Evolutionary conservation across 1,140 invertebrate species (phyloP).

Genomic region (Drosophila tani): DNA sequence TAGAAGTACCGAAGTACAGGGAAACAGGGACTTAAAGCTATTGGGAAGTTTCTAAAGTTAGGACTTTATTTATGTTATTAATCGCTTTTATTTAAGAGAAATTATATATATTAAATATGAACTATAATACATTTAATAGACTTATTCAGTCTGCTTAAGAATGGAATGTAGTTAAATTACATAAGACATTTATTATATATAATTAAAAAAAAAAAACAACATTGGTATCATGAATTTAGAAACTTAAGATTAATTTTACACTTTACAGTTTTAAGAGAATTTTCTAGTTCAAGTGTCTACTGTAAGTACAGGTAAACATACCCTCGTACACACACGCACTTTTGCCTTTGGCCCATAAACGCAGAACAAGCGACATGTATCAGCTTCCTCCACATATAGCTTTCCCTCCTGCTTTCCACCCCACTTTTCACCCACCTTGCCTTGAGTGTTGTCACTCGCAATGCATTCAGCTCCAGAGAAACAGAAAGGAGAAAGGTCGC

Average conservation of each 20-base stretch:
- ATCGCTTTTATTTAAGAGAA: no score
- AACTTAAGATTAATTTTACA: no score
- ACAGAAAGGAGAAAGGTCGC: constrained; percentile 19
- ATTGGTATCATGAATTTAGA: no score
- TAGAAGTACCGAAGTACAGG: constrained; percentile 31
- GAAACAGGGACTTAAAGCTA: neutral
- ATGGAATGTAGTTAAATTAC: no score
- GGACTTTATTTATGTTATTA: no score
- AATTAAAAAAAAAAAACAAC: neutral
- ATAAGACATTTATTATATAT: neutral
- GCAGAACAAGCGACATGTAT: constrained; percentile 27
- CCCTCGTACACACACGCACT: constrained; percentile 17
- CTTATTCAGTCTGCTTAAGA: no score
- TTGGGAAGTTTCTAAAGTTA: no score
- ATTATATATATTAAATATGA: no score
- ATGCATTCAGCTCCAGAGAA: constrained; percentile 54
- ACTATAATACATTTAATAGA: no score
- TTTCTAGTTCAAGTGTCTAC: neutral
- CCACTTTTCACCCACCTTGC: constrained; percentile 43
- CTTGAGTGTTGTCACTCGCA: constrained; percentile 65
- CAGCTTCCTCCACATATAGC: constrained; percentile 2
- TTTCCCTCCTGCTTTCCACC: neutral
- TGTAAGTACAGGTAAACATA: constrained; percentile 20
- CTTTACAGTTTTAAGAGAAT: neutral
- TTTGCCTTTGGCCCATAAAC: constrained; percentile 67